Percentiles rank a stretch among this genome's conserved stretches.
Evolutionary conservation across 53 echinoderm and acorn worm species (phyloP).

Genomic region (Astropecten irregularis): DNA sequence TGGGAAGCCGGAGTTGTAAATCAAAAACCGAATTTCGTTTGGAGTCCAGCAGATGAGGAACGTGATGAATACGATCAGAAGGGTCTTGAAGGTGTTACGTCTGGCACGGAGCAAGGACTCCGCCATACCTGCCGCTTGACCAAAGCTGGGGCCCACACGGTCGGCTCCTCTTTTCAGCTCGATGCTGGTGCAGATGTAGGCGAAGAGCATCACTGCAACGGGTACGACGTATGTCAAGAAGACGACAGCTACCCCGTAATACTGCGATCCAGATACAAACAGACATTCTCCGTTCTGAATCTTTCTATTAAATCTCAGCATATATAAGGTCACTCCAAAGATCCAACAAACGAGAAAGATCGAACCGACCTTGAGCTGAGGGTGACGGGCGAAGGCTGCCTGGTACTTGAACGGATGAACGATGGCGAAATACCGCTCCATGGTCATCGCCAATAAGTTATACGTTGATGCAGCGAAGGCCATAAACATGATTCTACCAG

Average conservation of each 20-base stretch:
- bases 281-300: neutral
- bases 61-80: conserved; percentile 40
- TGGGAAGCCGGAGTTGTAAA: neutral
- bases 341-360: neutral
- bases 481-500: too few species aligned
- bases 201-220: conserved; percentile 72
- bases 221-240: conserved; percentile 76
- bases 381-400: neutral
- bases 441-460: neutral
- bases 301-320: neutral
- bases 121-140: neutral
- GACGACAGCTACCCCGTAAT: conserved; percentile 60
- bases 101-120: conserved; percentile 1
- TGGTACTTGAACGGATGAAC: conserved; percentile 30
- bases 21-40: neutral
- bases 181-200: conserved; percentile 61
- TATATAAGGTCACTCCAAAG: neutral
- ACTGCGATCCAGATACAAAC: neutral
- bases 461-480: neutral
- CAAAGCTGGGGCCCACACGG: too few species aligned
- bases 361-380: conserved; percentile 8
- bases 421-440: conserved; percentile 34
- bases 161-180: neutral
- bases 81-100: conserved; percentile 40
- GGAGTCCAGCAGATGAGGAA: conserved; percentile 17